Evolutionary conservation across 2,797 vertebrate species (phyloP).

Genomic region (Iguana delicatissima): DNA sequence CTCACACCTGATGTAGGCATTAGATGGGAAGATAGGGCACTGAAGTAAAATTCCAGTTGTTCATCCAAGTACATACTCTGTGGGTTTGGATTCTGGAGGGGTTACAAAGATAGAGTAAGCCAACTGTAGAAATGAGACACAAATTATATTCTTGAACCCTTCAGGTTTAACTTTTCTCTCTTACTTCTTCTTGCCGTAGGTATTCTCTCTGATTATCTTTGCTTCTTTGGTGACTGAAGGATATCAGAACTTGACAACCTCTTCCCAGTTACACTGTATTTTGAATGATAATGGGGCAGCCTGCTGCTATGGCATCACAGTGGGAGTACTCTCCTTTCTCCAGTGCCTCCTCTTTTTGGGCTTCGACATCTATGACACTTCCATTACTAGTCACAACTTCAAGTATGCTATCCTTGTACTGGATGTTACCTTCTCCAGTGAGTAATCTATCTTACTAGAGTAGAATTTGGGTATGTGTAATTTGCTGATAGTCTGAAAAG

Average conservation of each 20-base stretch:
- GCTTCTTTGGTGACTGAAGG: conserved; percentile 72
- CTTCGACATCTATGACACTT: conserved; percentile 50
- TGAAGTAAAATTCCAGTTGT: background rate
- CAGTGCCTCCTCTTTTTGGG: conserved; percentile 65
- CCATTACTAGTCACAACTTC: conserved; percentile 43
- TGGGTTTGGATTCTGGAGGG: background rate
- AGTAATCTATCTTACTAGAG: conserved; percentile 33
- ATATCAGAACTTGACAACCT: conserved; percentile 68
- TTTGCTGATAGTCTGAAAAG: background rate
- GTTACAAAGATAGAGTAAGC: background rate
- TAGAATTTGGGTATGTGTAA: background rate
- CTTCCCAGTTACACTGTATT: conserved; percentile 66
- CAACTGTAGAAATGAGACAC: background rate
- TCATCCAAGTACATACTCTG: background rate
- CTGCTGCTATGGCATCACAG: conserved; percentile 66
- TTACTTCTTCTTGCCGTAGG: conserved; percentile 40
- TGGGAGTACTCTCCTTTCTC: conserved; percentile 64
- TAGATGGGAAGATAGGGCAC: background rate
- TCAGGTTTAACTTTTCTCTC: background rate
- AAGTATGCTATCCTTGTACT: conserved; percentile 63
- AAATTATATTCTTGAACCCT: background rate
- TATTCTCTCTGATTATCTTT: conserved; percentile 73
- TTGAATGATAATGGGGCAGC: conserved; percentile 63
- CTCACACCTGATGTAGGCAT: background rate
- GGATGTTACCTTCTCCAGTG: conserved; percentile 71